Conservation (phyloP, 2,888 invertebrate species). For the Zelleria hepariella region DNA sequence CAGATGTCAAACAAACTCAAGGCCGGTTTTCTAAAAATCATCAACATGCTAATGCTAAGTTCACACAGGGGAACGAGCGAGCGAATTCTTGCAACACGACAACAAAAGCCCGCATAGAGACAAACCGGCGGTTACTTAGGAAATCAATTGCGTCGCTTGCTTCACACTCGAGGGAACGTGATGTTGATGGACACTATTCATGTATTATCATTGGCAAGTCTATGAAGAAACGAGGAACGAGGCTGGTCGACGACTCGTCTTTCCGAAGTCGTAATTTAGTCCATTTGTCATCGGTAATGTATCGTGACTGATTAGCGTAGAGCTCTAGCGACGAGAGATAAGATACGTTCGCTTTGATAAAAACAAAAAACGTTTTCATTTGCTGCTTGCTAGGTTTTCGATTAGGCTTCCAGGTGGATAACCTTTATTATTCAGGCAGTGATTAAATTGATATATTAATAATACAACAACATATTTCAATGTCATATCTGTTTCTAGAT, state of each 20-base stretch:
- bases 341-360: not conserved
- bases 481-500: too few relatives aligned
- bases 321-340: not conserved
- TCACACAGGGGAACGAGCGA: not conserved
- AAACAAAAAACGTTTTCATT: not conserved
- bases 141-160: not conserved
- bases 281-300: slow-evolving; percentile 8
- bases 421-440: not conserved
- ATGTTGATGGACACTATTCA: not conserved
- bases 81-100: not conserved
- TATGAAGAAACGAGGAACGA: not conserved
- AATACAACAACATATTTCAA: too few relatives aligned
- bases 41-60: not conserved
- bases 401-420: not conserved
- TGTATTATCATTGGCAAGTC: not conserved
- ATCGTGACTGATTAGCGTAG: slow-evolving; percentile 8
- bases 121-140: not conserved
- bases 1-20: not conserved
- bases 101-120: not conserved
- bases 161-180: not conserved
- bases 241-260: not conserved
- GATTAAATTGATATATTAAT: not conserved
- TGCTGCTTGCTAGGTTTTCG: not conserved
- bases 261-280: not conserved
- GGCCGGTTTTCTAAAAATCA: not conserved